Evolutionary conservation across 2,113 vertebrate species (phyloP), one percentile per base, ranked within the genome.

Genomic region (Machaerirhynchus nigripectus): DNA sequence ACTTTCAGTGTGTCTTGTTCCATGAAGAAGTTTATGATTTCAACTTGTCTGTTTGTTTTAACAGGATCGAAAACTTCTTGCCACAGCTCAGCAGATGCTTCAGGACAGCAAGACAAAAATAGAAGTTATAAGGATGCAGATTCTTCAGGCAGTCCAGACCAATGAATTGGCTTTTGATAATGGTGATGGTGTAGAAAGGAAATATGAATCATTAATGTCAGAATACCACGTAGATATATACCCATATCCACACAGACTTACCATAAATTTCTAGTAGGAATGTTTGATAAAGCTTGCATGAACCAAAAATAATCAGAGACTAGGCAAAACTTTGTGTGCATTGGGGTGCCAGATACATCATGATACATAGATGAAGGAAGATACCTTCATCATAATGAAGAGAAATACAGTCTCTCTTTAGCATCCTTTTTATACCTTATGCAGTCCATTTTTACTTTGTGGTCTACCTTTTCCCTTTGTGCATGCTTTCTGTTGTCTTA

Each of bases 81-180:
- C 98, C 55, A 98, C 99, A n/a, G 99, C 99, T 75, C 99, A 99
- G 95, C 99, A 99, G 94, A 99, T 99, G 98, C 99, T 99, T 78
- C 99, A 99, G 95, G 99, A 99, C 97, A 99, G 99, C 98, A 99
- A 99, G 97, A 99, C 98, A 39, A 99, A 99, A 98, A 99, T 99
- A 59, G 99, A 99, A 99, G 99, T 99, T 95, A 99, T 99, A 98
- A 98, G 99, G 95, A 99, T 99, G 99, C 99, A 99, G 98, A 99
- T 99, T 98, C 99, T 99, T 90, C 99, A 99, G 95, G 99, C 99
- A 91, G 99, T 99, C 97, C 99, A 99, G 98, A 98, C 99, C 96
- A 99, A 97, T 76, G 99, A 99, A 97, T 87, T 99, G 98, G 99
- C 98, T 97, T 99, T 99, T 90, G 99, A 99, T 95, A 99, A 98